Base-by-base conservation (phyloP, 2,113 vertebrate species). In the Apodemus sylvaticus region DNA sequence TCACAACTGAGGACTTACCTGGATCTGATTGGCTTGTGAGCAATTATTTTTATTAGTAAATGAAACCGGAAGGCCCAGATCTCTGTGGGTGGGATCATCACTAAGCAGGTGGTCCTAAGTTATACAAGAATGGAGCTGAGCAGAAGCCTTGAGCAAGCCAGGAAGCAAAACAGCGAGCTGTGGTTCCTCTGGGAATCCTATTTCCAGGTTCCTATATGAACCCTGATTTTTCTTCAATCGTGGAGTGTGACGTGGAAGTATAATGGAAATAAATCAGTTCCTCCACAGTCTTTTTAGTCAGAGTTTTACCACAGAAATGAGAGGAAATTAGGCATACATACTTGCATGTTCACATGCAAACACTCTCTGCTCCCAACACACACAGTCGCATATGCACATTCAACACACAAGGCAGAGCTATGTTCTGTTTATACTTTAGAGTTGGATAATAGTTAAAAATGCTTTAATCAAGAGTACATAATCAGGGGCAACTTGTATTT, bases 381-480 rank as follows among this genome's bases (percentile, higher is more conserved):
- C 60, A 85, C 58, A 42, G 29, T 68, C 26, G 17, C 68, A 83
- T 55, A 45, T 26, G 74, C 34, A 24, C 42, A 42, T 10, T 0
- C 14, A 39, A 55, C 20, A 31, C 19, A 17, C 19, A 91, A 20
- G 58, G 17, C 51, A 7, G 26, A 19, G 45, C 45, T 48, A 62
- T 48, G 39, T 78, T 82, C 91, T 86, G 55, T 95, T 85, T 79
- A 87, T 51, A 87, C 39, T 88, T 94, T 34, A 85, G 36, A 1
- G 0, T 31, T 64, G 29, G 17, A n/a, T 73, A 90, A 78, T 68
- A 94, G 42, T 14, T 86, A 39, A 90, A 83, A 83, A 39, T 94
- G 17, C 20, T 89, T 17, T 42, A 74, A 31, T 89, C 51, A 88
- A 73, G 68, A 58, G 24, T 29, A 11, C 14, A 39, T n/a, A 73